phyloP scores from a whole-genome alignment of 2,113 vertebrate species.

The Sapayoa aenigma region DNA sequence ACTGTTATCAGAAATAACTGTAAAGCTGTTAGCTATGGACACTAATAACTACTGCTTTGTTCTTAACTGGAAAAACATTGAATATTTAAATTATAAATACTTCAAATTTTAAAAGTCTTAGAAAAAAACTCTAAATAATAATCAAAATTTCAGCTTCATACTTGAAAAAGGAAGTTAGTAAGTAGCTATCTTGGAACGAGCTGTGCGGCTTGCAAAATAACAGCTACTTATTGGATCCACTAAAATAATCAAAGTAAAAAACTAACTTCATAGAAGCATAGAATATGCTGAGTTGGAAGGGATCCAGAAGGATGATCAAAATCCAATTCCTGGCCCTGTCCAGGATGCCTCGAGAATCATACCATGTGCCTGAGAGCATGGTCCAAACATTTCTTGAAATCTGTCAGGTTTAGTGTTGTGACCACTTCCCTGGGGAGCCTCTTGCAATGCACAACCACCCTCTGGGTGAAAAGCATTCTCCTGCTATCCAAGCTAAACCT shows the following conservation, averaged over 20 bases:
- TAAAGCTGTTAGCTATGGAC: background rate
- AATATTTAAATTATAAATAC: background rate
- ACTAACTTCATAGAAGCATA: background rate
- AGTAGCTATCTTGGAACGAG: background rate
- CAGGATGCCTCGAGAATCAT: background rate
- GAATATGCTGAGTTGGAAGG: background rate
- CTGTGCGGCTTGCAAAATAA: background rate
- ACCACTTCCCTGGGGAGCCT: background rate
- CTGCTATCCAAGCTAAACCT: background rate
- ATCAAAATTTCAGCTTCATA: background rate
- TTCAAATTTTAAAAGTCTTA: background rate
- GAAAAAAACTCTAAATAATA: background rate
- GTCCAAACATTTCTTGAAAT: rapidly evolving
- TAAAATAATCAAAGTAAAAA: background rate
- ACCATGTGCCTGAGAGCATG: background rate
- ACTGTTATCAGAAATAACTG: background rate
- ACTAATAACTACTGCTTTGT: background rate
- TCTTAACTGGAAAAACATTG: background rate
- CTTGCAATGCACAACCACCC: background rate
- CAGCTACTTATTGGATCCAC: background rate
- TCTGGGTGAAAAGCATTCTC: background rate
- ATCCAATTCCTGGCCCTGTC: background rate
- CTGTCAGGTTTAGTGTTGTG: background rate
- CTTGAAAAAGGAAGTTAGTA: background rate
- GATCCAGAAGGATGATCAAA: background rate